Conservation (phyloP, 2,888 invertebrate genomes). For the Nephrotoma flavescens region DNA sequence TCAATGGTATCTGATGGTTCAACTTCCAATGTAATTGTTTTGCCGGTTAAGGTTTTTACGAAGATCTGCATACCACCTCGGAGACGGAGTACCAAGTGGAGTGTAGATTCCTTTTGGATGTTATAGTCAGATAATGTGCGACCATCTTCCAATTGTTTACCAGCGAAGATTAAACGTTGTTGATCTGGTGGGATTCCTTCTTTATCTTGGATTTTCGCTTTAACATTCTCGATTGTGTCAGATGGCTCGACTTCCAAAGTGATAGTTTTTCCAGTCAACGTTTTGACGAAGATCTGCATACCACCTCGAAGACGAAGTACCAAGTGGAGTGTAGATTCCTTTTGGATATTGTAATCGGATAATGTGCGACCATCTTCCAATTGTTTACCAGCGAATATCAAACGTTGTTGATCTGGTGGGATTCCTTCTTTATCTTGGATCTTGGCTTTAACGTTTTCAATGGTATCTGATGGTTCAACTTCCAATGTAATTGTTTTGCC, state of each 20-base stretch:
- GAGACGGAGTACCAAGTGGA: conserved; percentile 75
- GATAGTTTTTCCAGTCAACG: conserved; percentile 89
- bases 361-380: conserved; percentile 86
- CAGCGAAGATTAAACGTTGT: conserved; percentile 84
- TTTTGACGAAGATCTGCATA: conserved; percentile 98
- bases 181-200: conserved; percentile 79
- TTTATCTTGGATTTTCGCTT: conserved; percentile 83
- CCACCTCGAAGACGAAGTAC: conserved; percentile 87
- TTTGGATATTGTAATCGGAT: conserved; percentile 87
- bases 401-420: conserved; percentile 78
- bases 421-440: conserved; percentile 88
- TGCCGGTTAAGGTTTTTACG: conserved; percentile 86
- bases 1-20: conserved; percentile 88
- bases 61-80: conserved; percentile 98
- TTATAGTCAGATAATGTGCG: conserved; percentile 87
- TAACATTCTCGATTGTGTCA: conserved; percentile 91
- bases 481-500: conserved; percentile 88
- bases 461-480: conserved; percentile 84
- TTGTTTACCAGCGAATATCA: conserved; percentile 89
- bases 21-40: conserved; percentile 84
- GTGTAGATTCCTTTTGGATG: conserved; percentile 86
- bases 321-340: conserved; percentile 88
- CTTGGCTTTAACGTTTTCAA: conserved; percentile 90
- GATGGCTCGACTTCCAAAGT: conserved; percentile 86
- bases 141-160: conserved; percentile 91